Base-by-base conservation (phyloP, 2,113 vertebrate species). In the Ophthalmolycus amberensis region DNA sequence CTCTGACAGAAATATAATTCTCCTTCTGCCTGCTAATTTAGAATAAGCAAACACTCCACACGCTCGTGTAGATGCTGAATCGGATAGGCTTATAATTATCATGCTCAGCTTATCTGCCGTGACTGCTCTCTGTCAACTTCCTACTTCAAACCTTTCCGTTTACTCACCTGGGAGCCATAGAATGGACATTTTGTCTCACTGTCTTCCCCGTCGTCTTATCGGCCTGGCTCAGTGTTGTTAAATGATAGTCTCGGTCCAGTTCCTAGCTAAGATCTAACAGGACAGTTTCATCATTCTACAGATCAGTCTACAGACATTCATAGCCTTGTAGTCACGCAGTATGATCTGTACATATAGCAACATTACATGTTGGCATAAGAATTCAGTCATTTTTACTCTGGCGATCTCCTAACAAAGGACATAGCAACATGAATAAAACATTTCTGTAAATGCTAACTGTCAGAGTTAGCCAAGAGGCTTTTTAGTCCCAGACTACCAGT, bases 21-120 rank as follows among this genome's bases (percentile, higher is more conserved):
- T 62, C 69, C 44, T 34, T 54, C 67, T 73, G 66, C 80, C 56
- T 80, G 80, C 82, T 67, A 79, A 85, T 89, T 89, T 83, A 88
- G 76, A 82, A 81, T 60, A 81, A 88, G 81, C 82, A 73, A 86
- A 80, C 67, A 71, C 72, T 46, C 71, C 12, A 50, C 73, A 16
- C 4, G 0, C 82, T 86, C 50, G 18, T 65, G 67, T 48, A 86
- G 77, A 86, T 81, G 71, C 59, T 71, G 77, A 84, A 84, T 85
- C 81, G 62, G 85, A 90, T 83, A 32, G 58, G 37, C 34, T 56
- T 60, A 58, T 80, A 88, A 88, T 90, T 90, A 90, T 88, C 88
- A 68, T 10, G 50, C 62, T 75, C 67, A 7, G 77, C 78, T 80
- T 84, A 81, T 86, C 80, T 60, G 44, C 75, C 48, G 25, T 54